Conservation (phyloP, 2,797 vertebrate species). For the Enoplosus armatus region DNA sequence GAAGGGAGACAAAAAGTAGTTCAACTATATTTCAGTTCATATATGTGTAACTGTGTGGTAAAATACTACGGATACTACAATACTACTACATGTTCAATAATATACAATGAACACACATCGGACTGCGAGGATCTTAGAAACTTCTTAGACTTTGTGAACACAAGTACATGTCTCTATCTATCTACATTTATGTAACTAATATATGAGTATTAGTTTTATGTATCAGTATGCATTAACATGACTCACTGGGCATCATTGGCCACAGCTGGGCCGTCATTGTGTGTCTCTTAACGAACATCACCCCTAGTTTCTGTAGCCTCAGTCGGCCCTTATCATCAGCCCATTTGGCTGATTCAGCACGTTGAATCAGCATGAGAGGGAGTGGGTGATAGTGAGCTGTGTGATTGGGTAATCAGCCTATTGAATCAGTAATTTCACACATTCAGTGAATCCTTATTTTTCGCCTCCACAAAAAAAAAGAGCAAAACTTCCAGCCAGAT, state of each 20-base stretch:
- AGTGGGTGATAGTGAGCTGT: background rate
- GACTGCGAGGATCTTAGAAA: background rate
- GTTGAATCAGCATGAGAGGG: constrained; percentile 14
- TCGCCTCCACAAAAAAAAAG: background rate
- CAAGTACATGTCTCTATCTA: background rate
- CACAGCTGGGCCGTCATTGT: background rate
- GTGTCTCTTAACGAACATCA: background rate
- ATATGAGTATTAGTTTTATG: background rate
- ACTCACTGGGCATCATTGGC: background rate
- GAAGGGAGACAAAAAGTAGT: background rate
- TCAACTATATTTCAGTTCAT: background rate
- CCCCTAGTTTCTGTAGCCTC: background rate
- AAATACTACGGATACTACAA: background rate
- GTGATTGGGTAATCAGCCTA: constrained; percentile 6
- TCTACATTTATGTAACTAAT: background rate
- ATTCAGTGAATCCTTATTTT: background rate
- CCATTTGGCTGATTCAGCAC: constrained; percentile 13
- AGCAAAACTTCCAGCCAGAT: background rate
- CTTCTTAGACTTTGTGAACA: background rate
- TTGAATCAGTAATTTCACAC: constrained; percentile 30
- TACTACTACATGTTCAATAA: no score
- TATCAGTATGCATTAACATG: background rate
- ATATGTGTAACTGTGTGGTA: background rate
- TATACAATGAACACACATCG: background rate
- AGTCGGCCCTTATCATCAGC: background rate